phyloP scores from a whole-genome alignment of 2,113 vertebrate genomes.

The Hiodon alosoides region DNA sequence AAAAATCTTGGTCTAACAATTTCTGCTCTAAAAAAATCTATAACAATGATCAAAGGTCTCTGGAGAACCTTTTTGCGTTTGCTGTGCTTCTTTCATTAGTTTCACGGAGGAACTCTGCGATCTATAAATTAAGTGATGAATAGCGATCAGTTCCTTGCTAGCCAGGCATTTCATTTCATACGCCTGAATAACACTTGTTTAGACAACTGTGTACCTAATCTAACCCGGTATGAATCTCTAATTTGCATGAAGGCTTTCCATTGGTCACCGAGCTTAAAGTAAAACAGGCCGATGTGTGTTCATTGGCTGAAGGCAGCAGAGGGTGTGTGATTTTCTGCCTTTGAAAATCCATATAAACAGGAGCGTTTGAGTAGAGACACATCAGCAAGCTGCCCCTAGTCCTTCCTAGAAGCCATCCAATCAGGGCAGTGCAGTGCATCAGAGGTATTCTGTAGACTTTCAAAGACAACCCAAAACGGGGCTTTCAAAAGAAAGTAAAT shows the following conservation, averaged over 20 bases:
- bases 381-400: constrained; percentile 5
- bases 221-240: constrained; percentile 9
- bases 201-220: constrained; percentile 27
- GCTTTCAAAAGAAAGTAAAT: background rate
- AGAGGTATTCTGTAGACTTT: background rate
- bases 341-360: constrained; percentile 53
- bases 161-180: constrained; percentile 18
- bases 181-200: constrained; percentile 19
- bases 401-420: background rate
- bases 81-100: background rate
- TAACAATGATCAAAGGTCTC: no score
- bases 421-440: background rate
- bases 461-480: background rate
- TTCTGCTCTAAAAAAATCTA: no score
- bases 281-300: constrained; percentile 36
- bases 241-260: constrained; percentile 46
- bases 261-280: constrained; percentile 43
- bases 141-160: constrained; percentile 18
- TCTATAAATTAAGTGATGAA: constrained; percentile 12
- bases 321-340: constrained; percentile 32
- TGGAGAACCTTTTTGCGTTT: no score
- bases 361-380: constrained; percentile 27
- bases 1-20: background rate
- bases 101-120: background rate
- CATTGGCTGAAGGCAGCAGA: constrained; percentile 44